Conservation (phyloP, 2,888 invertebrate species). For the Phyto melanocephala region DNA sequence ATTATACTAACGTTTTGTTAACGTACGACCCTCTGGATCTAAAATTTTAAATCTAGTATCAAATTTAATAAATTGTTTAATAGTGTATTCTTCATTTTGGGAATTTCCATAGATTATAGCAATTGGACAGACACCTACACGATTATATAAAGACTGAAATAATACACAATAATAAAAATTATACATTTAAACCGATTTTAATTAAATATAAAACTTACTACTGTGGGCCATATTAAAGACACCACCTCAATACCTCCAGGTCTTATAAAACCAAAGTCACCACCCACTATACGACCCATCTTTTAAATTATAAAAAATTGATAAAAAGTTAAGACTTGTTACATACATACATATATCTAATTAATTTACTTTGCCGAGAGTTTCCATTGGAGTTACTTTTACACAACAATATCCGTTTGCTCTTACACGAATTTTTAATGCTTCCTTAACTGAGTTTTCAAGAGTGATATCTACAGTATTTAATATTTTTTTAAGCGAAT, state of each 20-base stretch:
- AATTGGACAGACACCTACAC: slow-evolving; percentile 75
- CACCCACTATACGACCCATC: slow-evolving; percentile 73
- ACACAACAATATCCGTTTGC: slow-evolving; percentile 72
- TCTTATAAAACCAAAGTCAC: slow-evolving; percentile 73
- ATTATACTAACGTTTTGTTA: slow-evolving; percentile 66
- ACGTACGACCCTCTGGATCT: slow-evolving; percentile 68
- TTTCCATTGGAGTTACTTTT: slow-evolving; percentile 66
- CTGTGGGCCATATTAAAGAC: slow-evolving; percentile 76
- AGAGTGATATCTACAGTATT: too few relatives aligned
- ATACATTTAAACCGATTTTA: too few relatives aligned
- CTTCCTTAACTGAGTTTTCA: slow-evolving; percentile 66
- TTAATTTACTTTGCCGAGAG: slow-evolving; percentile 64
- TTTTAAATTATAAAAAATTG: slow-evolving; percentile 34
- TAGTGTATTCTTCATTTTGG: slow-evolving; percentile 65
- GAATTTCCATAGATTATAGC: slow-evolving; percentile 68
- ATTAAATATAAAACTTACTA: slow-evolving; percentile 69
- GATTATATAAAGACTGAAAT: slow-evolving; percentile 74
- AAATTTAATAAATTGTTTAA: slow-evolving; percentile 69
- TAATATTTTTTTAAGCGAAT: too few relatives aligned
- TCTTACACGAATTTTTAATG: slow-evolving; percentile 69
- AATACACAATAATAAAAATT: not conserved
- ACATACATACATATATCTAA: not conserved
- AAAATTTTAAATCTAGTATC: slow-evolving; percentile 73
- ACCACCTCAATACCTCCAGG: slow-evolving; percentile 70
- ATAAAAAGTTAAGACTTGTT: not conserved